phyloP scores from a whole-genome alignment of 1,140 invertebrate genomes.

The Coenobita brevimanus region DNA sequence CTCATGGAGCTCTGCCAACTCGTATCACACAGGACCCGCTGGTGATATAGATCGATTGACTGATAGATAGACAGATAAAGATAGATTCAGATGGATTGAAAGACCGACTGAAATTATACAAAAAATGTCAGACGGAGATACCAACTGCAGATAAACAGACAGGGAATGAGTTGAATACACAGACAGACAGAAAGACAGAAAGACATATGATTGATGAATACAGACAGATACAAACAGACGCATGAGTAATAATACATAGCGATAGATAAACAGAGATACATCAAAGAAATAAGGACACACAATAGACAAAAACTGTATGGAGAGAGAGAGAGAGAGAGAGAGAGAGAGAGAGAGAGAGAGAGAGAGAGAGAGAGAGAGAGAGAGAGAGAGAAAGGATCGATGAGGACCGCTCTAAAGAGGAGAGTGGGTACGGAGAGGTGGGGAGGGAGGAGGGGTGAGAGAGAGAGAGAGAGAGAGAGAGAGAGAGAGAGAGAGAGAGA shows the following conservation, averaged over 20 bases:
- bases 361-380: conserved; percentile 20
- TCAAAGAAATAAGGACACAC: not conserved
- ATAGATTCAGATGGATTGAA: no score
- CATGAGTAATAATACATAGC: no score
- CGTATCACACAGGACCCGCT: no score
- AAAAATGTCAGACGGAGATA: no score
- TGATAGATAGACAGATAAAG: no score
- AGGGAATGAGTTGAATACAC: no score
- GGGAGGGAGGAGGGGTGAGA: not conserved
- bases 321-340: not conserved
- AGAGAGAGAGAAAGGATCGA: not conserved
- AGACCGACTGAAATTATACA: no score
- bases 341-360: conserved; percentile 22
- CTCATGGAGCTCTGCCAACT: no score
- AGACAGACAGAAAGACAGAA: no score
- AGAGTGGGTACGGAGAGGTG: not conserved
- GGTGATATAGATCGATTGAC: no score
- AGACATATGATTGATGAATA: not conserved
- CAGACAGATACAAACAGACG: not conserved
- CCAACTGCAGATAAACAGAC: no score
- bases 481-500: not conserved
- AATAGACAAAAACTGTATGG: not conserved
- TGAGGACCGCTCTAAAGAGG: not conserved
- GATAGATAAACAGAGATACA: no score
- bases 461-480: not conserved